Evolutionary conservation across 2,888 invertebrate species (phyloP), one percentile per base, ranked within the genome.

Genomic region (Melieria crassipennis): DNA sequence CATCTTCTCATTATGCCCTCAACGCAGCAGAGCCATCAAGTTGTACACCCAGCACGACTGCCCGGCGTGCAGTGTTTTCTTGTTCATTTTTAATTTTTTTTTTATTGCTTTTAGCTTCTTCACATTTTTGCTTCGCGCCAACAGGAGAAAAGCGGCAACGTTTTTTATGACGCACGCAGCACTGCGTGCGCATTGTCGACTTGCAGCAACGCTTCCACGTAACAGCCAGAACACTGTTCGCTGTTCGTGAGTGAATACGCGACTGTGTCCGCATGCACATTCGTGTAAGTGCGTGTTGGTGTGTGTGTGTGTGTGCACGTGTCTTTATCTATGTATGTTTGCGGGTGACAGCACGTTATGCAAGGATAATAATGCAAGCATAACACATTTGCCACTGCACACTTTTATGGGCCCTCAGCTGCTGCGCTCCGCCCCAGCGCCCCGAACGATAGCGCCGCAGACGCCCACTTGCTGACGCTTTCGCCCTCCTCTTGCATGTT

Each of bases 91-190:
- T 30, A 30, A 30, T 30, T 30, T 30, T 30, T 16, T 30, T 30
- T 30, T 30, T 30, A 30, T 30, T 30, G 30, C 30, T 30, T 30
- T 30, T 30, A 30, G 30, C 30, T 30, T 30, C 30, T 30, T 30
- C 30, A 30, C 30, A 30, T 30, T 30, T 30, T 30, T 30, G 30
- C 30, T 30, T 30, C 30, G 30, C 30, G 3, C 30, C 30, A 3
- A 30, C 30, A 30, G 30, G 30, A 30, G 30, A 30, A 30, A 30
- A 30, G 30, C 30, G 30, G 30, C 30, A 30, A 30, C 30, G 30
- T 30, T 30, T 30, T 82, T 81, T 81, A 81, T 82, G 81, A 82
- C 81, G 78, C 43, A 62, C 78, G 80, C 82, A 30, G 16, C 47
- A n/a, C 58, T 66, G 30, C 11, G 43, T 66, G 58, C 58, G 62